These are phyloP conservation scores for Cotesia vestalis DNA, from an alignment of 1,140 invertebrate species.

Conservation along the genomic window DNA sequence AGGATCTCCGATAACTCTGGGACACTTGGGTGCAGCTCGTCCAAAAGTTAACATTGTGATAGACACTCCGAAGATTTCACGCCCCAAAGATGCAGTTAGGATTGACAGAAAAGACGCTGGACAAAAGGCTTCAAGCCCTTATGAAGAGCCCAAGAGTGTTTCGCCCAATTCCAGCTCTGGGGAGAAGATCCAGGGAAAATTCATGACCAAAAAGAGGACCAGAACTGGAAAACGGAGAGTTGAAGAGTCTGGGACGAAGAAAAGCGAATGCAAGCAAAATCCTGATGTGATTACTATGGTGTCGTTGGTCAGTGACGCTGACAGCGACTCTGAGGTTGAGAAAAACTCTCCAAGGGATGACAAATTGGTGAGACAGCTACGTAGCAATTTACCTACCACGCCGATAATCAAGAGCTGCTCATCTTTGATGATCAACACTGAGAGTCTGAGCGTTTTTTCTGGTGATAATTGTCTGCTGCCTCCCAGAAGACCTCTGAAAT, in stretches of 20 bases:
- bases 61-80: constrained; percentile 43
- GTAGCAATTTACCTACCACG: constrained; percentile 59
- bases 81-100: constrained; percentile 22
- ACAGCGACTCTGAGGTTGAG: constrained; percentile 65
- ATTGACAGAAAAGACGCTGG: constrained; percentile 24
- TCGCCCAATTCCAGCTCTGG: not conserved
- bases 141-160: not conserved
- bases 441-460: constrained; percentile 33
- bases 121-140: not conserved
- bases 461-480: constrained; percentile 35
- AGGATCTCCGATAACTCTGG: constrained; percentile 27
- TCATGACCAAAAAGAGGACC: constrained; percentile 55
- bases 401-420: constrained; percentile 56
- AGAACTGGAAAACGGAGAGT: constrained; percentile 52
- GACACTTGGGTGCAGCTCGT: constrained; percentile 15
- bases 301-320: constrained; percentile 66
- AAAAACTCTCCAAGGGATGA: constrained; percentile 55
- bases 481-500: constrained; percentile 64
- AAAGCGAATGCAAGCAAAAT: constrained; percentile 22
- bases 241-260: constrained; percentile 28
- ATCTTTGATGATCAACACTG: constrained; percentile 18
- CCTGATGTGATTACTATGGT: constrained; percentile 69
- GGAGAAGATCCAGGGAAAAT: constrained; percentile 39
- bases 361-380: constrained; percentile 58
- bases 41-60: constrained; percentile 52